Base-by-base conservation (phyloP, 2,113 vertebrate genomes). In the Otis tarda region DNA sequence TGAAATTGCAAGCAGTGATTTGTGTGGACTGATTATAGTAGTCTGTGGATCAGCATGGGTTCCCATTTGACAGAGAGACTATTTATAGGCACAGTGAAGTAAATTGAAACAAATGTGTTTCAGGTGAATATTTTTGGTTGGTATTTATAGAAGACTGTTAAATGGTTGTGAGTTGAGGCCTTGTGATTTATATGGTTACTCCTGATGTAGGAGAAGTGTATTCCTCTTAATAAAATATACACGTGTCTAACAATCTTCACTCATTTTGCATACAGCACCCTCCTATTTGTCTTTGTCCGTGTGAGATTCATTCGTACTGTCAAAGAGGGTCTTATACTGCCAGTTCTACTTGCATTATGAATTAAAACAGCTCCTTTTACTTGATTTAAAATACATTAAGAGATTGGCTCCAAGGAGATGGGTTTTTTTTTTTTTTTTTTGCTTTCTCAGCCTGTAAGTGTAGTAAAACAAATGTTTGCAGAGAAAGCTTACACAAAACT, bases 201-300 rank as follows among this genome's bases (percentile, higher is more conserved):
- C 49, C 39, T 21, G 10, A 55, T 81, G 69, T 64, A 79, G 65
- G 64, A 50, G 88, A 90, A 89, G 53, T 74, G 45, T 86, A 55
- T 95, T 90, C 33, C 74, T 96, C 79, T 94, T 93, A 94, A 94
- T 92, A 95, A 97, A 96, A 92, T 67, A 76, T 55, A 60, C 74
- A 80, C 3, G 11, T 76, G 86, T 87, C 69, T 92, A 87, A 80
- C 53, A 90, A 17, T 53, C 43, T 81, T 73, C 77, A 80, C 30
- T 93, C 31, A 81, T 78, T 92, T 82, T 91, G 76, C 52, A 82
- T 95, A 57, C 87, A 93, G 67, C 45, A 88, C 12, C 31, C 87
- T 93, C 94, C 80, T 68, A 37, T 90, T 94, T 96, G 80, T 95
- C 78, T 87, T 73, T 77, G 85, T 81, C 47, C 23, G 7, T 61